Conservation (phyloP, 2,113 vertebrate genomes). For the Antigone vipio region DNA sequence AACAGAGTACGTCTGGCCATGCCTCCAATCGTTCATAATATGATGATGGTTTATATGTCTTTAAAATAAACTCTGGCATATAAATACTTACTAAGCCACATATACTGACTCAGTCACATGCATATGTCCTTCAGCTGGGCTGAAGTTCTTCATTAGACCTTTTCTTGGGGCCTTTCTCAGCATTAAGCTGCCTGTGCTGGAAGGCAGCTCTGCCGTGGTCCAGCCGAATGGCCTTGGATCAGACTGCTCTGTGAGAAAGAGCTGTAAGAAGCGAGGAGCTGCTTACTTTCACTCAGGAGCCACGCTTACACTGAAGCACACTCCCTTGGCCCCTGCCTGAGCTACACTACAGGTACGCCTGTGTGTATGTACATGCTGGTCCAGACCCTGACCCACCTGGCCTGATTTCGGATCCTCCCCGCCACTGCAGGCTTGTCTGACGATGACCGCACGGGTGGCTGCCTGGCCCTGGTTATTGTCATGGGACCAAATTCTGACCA, state of each 20-base stretch:
- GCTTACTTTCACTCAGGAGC: neutral
- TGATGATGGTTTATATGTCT: neutral
- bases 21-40: neutral
- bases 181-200: neutral
- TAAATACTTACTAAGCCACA: neutral
- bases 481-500: neutral
- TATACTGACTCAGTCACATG: neutral
- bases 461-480: neutral
- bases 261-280: neutral
- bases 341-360: accelerated
- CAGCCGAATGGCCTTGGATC: neutral
- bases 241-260: neutral
- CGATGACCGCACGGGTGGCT: neutral
- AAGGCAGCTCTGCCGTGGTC: neutral
- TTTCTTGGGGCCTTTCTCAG: neutral
- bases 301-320: neutral
- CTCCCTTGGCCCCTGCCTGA: neutral
- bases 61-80: neutral
- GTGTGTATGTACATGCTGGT: accelerated
- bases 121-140: neutral
- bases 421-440: neutral
- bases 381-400: neutral
- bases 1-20: neutral
- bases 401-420: neutral
- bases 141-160: neutral